Base-by-base conservation (phyloP, 2,113 vertebrate genomes). In the Perca schrenkii region DNA sequence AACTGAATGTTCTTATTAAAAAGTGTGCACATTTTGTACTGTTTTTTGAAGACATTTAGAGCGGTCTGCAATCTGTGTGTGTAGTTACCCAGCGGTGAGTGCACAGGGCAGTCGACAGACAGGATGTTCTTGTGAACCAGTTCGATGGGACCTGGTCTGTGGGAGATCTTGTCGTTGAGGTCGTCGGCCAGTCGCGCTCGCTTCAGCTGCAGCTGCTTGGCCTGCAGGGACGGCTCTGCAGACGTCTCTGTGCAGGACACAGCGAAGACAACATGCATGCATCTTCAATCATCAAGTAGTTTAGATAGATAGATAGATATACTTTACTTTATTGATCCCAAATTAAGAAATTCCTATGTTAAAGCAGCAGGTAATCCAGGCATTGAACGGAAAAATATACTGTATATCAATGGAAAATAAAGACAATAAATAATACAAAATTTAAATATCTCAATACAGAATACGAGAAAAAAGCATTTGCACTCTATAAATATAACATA, bases 61-160 rank as follows among this genome's bases (percentile, higher is more conserved):
- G 21, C 8, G 3, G 12, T 14, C 1, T 58, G 57, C 53, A 54
- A 54, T 11, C 53, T 5, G 8, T 49, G 56, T 43, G 69, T 56
- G 31, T 22, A 50, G 14, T 86, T 88, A 96, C 95, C 95, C 40
- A 88, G 86, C 17, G 92, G 87, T 2, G 91, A 80, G 57, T 90
- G 62, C 85, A 97, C 88, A 74, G 95, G 94, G 0, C 95, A 96
- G 93, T 91, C 94, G 73, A 99, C 98, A 0, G 98, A 98, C 83
- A 99, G 94, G 94, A 99, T 99, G 89, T 99, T 99, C 94, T 99
- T 99, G 94, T 99, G 97, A 61, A 99, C 96, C 84, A 99, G 94
- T 70, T 99, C 98, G 88, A 99, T 99, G 79, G 98, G 98, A 50
- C 98, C 98, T 0, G 98, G 98, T 68, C 98, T 93, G 95, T 99